Evolutionary conservation across 2,113 vertebrate species (phyloP).

Genomic region (Sciurus niger): DNA sequence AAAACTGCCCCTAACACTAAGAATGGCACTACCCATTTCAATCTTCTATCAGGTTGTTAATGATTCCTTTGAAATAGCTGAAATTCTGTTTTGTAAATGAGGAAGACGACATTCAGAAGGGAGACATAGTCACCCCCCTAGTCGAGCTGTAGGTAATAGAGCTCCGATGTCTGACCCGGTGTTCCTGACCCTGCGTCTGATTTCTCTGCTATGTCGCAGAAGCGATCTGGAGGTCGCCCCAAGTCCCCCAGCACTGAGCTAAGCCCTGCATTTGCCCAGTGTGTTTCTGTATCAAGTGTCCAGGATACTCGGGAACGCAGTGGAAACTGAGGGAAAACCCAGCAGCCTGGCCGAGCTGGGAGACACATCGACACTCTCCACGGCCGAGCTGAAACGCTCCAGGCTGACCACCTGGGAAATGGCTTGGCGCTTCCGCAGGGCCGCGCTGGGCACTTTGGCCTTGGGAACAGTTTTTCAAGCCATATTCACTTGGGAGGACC

Average conservation of each 20-base stretch:
- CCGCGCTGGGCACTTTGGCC: not conserved
- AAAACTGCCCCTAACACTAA: no score
- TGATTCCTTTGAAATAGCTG: not conserved
- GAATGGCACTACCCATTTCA: not conserved
- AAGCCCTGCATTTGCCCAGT: not conserved
- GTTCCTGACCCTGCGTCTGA: not conserved
- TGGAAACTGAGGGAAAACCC: slow-evolving; percentile 48
- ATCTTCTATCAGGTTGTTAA: not conserved
- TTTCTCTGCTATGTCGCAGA: not conserved
- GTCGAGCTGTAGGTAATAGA: not conserved
- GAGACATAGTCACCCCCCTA: not conserved
- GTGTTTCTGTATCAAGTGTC: not conserved
- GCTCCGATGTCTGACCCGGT: not conserved
- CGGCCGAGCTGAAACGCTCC: not conserved
- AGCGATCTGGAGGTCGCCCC: not conserved
- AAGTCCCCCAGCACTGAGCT: not conserved
- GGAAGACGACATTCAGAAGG: not conserved
- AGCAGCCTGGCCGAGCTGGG: not conserved
- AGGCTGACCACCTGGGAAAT: slow-evolving; percentile 37
- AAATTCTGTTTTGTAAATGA: not conserved
- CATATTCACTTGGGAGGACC: not conserved
- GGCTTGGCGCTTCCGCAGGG: not conserved
- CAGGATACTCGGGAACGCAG: not conserved
- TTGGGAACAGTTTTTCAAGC: not conserved
- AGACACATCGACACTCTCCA: not conserved